Percentiles rank a stretch among this genome's conserved stretches.
phyloP scores from a whole-genome alignment of 1,140 invertebrate genomes.

The Antheraea pernyi region DNA sequence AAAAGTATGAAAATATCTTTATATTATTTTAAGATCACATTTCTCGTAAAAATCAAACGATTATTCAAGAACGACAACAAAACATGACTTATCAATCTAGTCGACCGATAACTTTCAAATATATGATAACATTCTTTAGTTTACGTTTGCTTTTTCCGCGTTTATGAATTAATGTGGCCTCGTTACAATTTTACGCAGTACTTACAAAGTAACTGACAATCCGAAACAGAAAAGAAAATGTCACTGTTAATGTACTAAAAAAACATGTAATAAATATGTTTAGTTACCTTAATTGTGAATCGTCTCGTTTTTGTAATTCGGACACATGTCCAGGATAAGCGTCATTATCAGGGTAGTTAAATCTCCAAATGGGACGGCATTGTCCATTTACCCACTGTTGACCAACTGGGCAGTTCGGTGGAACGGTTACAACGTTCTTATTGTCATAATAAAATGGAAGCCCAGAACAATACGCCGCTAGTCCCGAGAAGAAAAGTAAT shows the following conservation, averaged over 20 bases:
- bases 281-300: background rate
- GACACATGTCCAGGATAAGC: background rate
- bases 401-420: constrained; percentile 34
- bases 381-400: constrained; percentile 34
- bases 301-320: background rate
- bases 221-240: background rate
- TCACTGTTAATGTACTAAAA: too few relatives aligned
- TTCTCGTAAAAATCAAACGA: too few relatives aligned
- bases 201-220: background rate
- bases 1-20: too few relatives aligned
- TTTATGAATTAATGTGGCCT: background rate
- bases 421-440: constrained; percentile 24
- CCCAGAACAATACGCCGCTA: background rate
- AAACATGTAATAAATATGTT: background rate
- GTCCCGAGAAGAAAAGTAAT: background rate
- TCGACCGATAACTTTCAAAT: background rate
- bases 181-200: background rate
- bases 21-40: too few relatives aligned
- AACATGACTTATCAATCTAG: background rate
- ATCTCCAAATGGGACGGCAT: constrained; percentile 36
- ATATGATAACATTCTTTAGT: background rate
- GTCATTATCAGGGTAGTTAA: background rate
- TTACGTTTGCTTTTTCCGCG: background rate
- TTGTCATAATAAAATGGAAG: background rate
- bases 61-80: background rate